Evolutionary conservation across 1,140 invertebrate genomes (phyloP).

Genomic region (Orchestia grillus): DNA sequence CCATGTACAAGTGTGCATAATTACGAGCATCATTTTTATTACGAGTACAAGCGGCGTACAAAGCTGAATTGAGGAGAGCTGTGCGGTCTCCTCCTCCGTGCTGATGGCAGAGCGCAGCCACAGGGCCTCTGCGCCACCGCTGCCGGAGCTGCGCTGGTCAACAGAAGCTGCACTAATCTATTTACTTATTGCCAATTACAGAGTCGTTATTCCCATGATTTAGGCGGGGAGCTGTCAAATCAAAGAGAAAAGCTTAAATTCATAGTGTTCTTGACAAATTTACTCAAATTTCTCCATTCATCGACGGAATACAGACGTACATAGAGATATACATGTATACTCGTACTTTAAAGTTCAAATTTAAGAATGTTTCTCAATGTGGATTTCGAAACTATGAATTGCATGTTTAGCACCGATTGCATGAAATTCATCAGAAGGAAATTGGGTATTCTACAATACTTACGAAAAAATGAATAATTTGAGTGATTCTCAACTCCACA

Average conservation of each 20-base stretch:
- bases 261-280: background rate
- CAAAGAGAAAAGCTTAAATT: background rate
- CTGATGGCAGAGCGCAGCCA: background rate
- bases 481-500: too few species aligned
- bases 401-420: background rate
- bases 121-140: background rate
- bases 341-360: background rate
- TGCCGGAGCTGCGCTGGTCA: background rate
- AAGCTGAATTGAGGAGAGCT: background rate
- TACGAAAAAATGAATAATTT: too few species aligned
- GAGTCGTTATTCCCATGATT: background rate
- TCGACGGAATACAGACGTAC: background rate
- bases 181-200: conserved; percentile 41
- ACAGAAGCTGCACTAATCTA: background rate
- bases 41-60: too few species aligned
- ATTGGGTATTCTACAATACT: background rate
- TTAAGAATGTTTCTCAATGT: background rate
- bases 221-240: background rate
- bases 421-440: background rate
- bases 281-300: background rate
- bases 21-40: too few species aligned
- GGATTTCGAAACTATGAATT: background rate
- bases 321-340: too few species aligned
- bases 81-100: background rate
- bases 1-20: background rate